Evolutionary conservation across 2,888 invertebrate genomes (phyloP).

Genomic region (Melanotus villosus): DNA sequence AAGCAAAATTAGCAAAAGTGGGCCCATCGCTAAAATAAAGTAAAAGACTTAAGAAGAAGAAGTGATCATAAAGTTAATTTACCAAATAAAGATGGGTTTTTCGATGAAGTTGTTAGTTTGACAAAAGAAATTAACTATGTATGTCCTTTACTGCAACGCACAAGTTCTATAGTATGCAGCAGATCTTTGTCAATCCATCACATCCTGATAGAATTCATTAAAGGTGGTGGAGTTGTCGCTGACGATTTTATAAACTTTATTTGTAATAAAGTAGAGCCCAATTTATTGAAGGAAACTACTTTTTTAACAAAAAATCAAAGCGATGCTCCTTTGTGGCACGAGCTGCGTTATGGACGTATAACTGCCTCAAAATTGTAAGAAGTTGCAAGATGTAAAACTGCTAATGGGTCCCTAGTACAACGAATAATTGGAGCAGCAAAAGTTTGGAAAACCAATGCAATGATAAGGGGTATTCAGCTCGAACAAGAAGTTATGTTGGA

Average conservation of each 20-base stretch:
- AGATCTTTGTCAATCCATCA: neutral
- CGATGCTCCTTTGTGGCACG: slow-evolving; percentile 44
- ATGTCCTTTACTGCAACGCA: neutral
- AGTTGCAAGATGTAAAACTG: slow-evolving; percentile 47
- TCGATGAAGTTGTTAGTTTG: neutral
- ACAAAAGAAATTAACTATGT: neutral
- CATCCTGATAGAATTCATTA: neutral
- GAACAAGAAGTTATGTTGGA: slow-evolving; percentile 12
- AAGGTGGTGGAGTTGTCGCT: neutral
- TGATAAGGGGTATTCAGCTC: slow-evolving; percentile 15
- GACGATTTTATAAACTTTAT: slow-evolving; percentile 1
- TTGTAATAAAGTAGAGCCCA: neutral
- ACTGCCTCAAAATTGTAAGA: slow-evolving; percentile 53
- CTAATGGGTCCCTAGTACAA: slow-evolving; percentile 42
- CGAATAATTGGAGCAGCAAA: slow-evolving; percentile 40
- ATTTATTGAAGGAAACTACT: slow-evolving; percentile 30
- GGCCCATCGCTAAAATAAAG: neutral
- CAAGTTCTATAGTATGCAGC: neutral
- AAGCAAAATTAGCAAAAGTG: too few species aligned
- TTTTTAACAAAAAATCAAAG: slow-evolving; percentile 29
- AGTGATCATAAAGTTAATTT: neutral
- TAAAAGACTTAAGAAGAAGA: neutral
- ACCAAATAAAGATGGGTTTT: slow-evolving; percentile 3
- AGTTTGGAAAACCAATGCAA: slow-evolving; percentile 6
- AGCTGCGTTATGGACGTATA: slow-evolving; percentile 50